A percentile compares a stretch with the other conserved stretches of the same genome.
Conservation (phyloP, 2,113 vertebrate genomes). For the Chelonoidis abingdonii region DNA sequence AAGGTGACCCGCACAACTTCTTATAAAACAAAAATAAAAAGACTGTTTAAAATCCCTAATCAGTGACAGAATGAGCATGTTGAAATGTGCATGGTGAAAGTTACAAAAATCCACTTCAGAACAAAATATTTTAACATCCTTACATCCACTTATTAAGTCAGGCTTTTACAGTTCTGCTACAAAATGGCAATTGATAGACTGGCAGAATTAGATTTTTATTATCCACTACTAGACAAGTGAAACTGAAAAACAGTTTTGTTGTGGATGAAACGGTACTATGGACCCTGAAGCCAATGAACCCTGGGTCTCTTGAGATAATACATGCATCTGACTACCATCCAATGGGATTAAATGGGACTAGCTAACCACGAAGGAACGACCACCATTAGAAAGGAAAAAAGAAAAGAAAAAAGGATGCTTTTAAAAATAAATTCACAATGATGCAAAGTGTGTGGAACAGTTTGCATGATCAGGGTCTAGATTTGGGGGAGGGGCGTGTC, state of each 20-base stretch:
- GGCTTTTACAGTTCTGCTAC: conserved; percentile 10
- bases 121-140: conserved; percentile 24
- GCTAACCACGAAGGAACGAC: neutral
- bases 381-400: neutral
- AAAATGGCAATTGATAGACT: conserved; percentile 35
- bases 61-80: conserved; percentile 6
- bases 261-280: neutral
- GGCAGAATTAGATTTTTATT: neutral
- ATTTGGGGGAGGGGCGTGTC: neutral
- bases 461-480: neutral
- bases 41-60: neutral
- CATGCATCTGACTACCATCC: neutral
- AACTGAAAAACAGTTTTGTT: neutral
- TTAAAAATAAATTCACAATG: neutral
- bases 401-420: neutral
- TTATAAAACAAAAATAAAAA: conserved; percentile 52
- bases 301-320: neutral
- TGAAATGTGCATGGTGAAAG: conserved; percentile 3
- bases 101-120: conserved; percentile 37
- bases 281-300: neutral
- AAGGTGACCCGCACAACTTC: conserved; percentile 14
- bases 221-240: neutral
- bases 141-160: conserved; percentile 6
- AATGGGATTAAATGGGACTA: neutral
- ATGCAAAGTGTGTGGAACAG: neutral